Evolutionary conservation across 2,113 vertebrate genomes (phyloP).

Genomic region (Tautogolabrus adspersus): DNA sequence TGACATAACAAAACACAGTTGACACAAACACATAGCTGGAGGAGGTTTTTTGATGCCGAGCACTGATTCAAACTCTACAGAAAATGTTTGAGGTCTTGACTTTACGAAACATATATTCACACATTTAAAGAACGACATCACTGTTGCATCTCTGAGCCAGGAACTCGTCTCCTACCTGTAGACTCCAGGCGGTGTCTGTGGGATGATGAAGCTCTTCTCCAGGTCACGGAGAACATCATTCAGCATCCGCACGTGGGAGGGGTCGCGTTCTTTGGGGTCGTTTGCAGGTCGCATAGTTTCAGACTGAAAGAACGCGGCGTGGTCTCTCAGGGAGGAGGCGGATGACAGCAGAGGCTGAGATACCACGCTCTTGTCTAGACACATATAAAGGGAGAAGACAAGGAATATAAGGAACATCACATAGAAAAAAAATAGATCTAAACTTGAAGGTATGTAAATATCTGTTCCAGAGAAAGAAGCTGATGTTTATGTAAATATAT

Average conservation of each 20-base stretch:
- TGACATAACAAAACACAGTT: neutral
- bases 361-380: slow-evolving; percentile 77
- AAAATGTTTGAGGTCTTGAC: neutral
- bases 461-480: neutral
- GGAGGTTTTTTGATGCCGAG: neutral
- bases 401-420: neutral
- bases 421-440: neutral
- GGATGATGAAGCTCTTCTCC: slow-evolving; percentile 91
- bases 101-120: neutral
- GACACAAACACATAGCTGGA: neutral
- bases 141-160: neutral
- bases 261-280: slow-evolving; percentile 89
- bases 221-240: slow-evolving; percentile 92
- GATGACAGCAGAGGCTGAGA: slow-evolving; percentile 77
- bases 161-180: slow-evolving; percentile 85
- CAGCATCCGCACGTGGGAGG: slow-evolving; percentile 91
- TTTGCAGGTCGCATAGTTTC: slow-evolving; percentile 96
- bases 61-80: neutral
- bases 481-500: neutral
- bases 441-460: neutral
- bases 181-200: slow-evolving; percentile 86
- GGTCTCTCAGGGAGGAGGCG: slow-evolving; percentile 86
- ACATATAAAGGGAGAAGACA: neutral
- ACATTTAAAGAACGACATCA: neutral
- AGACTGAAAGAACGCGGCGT: slow-evolving; percentile 90